Percentiles rank a stretch among this genome's conserved stretches.
phyloP scores from a whole-genome alignment of 2,113 vertebrate species.

The Pongo pygmaeus region DNA sequence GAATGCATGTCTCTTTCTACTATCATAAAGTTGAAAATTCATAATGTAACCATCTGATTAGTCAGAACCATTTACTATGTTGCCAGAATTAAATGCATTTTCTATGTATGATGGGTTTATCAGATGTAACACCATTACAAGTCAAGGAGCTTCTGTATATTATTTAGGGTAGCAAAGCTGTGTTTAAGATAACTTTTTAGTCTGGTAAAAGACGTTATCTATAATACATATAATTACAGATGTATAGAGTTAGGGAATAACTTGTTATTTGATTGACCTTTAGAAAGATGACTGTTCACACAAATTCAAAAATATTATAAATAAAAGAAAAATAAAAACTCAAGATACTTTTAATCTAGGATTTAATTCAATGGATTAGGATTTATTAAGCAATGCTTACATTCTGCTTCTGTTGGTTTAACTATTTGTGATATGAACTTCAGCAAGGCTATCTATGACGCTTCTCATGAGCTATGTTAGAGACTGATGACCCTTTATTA shows the following conservation, averaged over 20 bases:
- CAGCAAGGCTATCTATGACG: neutral
- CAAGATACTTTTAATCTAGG: neutral
- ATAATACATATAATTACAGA: neutral
- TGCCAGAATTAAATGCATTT: neutral
- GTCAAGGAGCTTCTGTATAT: neutral
- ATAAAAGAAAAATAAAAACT: neutral
- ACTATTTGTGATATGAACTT: neutral
- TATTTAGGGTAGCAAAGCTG: neutral
- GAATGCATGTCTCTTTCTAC: neutral
- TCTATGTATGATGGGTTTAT: neutral
- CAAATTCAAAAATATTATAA: neutral
- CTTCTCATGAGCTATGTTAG: neutral
- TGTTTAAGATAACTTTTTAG: neutral
- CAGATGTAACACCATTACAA: neutral
- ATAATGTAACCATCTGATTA: neutral
- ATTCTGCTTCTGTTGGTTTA: neutral
- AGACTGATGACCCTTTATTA: neutral
- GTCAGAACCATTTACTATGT: neutral
- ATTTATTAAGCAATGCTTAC: neutral
- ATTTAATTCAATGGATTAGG: neutral
- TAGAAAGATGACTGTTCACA: neutral
- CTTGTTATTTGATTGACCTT: neutral
- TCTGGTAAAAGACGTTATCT: neutral
- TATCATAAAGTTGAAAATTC: neutral
- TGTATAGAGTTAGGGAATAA: neutral